phyloP scores from a whole-genome alignment of 2,113 vertebrate genomes.

The Phycodurus eques region DNA sequence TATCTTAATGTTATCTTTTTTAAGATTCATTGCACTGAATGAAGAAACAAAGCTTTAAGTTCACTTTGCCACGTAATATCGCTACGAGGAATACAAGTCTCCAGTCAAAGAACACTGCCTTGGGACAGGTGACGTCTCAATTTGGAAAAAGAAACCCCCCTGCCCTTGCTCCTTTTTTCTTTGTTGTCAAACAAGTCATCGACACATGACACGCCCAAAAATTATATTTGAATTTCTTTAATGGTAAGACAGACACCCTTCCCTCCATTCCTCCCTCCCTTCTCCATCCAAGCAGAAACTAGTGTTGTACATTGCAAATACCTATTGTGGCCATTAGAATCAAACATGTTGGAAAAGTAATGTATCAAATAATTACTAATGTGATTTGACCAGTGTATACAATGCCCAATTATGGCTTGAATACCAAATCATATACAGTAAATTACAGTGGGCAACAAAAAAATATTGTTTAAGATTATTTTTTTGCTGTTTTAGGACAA shows the following conservation, averaged over 20 bases:
- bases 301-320: neutral
- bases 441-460: too few relatives aligned
- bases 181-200: conserved; percentile 33
- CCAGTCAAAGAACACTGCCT: conserved; percentile 51
- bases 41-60: conserved; percentile 54
- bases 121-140: conserved; percentile 28
- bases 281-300: neutral
- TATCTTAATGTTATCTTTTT: conserved; percentile 59
- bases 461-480: too few relatives aligned
- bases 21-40: conserved; percentile 33
- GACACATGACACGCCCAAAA: conserved; percentile 13
- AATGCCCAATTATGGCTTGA: conserved; percentile 21
- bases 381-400: neutral
- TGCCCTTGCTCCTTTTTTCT: conserved; percentile 13
- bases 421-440: conserved; percentile 13
- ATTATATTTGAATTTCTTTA: neutral
- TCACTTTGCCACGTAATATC: conserved; percentile 56
- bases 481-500: too few relatives aligned
- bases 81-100: conserved; percentile 48
- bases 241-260: neutral
- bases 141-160: conserved; percentile 22
- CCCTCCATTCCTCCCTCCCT: neutral
- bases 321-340: neutral
- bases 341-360: too few relatives aligned
- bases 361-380: neutral